Evolutionary conservation across 2,797 vertebrate genomes (phyloP), one percentile per base, ranked within the genome.

Genomic region (Catostomus latipinnis): DNA sequence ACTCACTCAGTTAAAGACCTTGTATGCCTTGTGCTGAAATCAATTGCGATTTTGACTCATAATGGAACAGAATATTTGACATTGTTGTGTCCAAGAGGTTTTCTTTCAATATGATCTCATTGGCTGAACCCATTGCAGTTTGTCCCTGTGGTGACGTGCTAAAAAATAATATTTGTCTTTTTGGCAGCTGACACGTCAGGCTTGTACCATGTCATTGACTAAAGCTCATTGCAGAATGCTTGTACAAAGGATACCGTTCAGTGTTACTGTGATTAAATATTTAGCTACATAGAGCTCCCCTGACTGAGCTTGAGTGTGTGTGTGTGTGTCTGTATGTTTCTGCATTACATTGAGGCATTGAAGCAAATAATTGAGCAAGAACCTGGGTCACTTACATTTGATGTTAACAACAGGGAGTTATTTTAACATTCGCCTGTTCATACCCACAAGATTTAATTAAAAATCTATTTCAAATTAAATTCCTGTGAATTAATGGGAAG

Each of bases 301-400:
- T 66, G 16, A 49, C 54, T 71, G 60, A 65, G 18, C 70, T 54
- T 56, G 13, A 48, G 54, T 58, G 45, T 49, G 12, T 52, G 46
- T 70, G 18, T 18, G 60, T 62, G 62, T 52, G 22, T 22, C 22
- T 22, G 22, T 80, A 16, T 67, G 71, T 80, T 53, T 73, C 69
- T 52, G 65, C 49, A 71, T 63, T 62, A 75, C 57, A 65, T 43
- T 18, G 63, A 83, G 14, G 76, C 73, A 76, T 14, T 50, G 56
- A 70, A 79, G 82, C 84, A 54, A 81, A 76, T 81, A 83, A 85
- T 78, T 85, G 79, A 79, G 63, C 77, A 34, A 76, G 71, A 81
- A 65, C 45, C 57, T 14, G 34, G 71, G 62, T 71, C 74, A 76
- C 84, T 70, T 73, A 16, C 76, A 83, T 78, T 71, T 63, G 62